Evolutionary conservation across 2,888 invertebrate species (phyloP).

Genomic region (Lochmaea crataegi): DNA sequence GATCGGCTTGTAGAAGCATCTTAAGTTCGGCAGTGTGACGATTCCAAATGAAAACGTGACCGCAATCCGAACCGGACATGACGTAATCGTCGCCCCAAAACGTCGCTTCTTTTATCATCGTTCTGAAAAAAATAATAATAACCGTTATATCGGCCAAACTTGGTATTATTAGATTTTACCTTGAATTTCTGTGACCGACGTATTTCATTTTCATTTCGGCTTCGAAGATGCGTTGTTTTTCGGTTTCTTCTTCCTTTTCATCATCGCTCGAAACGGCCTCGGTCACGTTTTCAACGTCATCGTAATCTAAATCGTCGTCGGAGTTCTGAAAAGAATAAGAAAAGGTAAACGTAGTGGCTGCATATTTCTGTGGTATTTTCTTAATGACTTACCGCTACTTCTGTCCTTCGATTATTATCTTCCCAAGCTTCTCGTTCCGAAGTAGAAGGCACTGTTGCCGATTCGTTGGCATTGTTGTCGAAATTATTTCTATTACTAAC

Average conservation of each 20-base stretch:
- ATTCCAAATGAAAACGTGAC: slow-evolving; percentile 88
- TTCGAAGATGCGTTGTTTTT: slow-evolving; percentile 58
- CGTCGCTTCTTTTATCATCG: slow-evolving; percentile 87
- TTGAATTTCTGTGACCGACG: slow-evolving; percentile 83
- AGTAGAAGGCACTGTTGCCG: slow-evolving; percentile 50
- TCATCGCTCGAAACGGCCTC: slow-evolving; percentile 44
- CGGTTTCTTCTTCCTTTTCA: slow-evolving; percentile 42
- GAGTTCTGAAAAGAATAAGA: slow-evolving; percentile 48
- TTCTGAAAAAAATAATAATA: slow-evolving; percentile 63
- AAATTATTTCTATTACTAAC: slow-evolving; percentile 59
- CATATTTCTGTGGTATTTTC: not conserved
- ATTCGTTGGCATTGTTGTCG: slow-evolving; percentile 39
- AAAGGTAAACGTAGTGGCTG: too few species aligned
- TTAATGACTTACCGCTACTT: slow-evolving; percentile 40
- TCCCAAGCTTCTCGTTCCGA: slow-evolving; percentile 42
- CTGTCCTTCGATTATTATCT: slow-evolving; percentile 16
- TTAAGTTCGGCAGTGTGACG: slow-evolving; percentile 76
- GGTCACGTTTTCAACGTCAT: slow-evolving; percentile 48
- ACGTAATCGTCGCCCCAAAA: slow-evolving; percentile 87
- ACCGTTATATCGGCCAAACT: not conserved
- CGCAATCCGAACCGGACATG: slow-evolving; percentile 91
- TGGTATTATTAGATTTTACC: slow-evolving; percentile 61
- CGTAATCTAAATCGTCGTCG: slow-evolving; percentile 61
- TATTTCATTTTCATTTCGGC: slow-evolving; percentile 75
- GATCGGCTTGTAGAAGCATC: slow-evolving; percentile 83